phyloP scores from a whole-genome alignment of 2,113 vertebrate species.

The Burhinus bistriatus region DNA sequence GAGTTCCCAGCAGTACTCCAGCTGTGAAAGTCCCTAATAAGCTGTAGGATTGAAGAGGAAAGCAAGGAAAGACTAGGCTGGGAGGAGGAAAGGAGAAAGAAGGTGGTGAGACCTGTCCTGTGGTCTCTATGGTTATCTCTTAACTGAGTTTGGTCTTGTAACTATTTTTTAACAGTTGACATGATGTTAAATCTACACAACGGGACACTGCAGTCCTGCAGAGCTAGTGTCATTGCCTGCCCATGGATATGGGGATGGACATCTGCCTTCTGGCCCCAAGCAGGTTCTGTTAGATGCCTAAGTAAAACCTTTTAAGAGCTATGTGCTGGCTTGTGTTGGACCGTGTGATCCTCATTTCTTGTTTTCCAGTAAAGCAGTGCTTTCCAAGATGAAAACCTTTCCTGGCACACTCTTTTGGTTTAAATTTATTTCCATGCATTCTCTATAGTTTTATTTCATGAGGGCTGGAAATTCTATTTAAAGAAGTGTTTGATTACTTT shows the following conservation, averaged over 20 bases:
- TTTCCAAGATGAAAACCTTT: not conserved
- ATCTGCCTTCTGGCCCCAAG: not conserved
- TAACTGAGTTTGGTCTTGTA: not conserved
- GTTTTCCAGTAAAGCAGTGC: not conserved
- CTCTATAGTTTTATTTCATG: not conserved
- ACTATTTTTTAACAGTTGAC: not conserved
- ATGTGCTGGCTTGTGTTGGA: not conserved
- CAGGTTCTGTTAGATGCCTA: not conserved
- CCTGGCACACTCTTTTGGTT: not conserved
- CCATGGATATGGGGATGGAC: not conserved
- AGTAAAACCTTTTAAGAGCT: not conserved
- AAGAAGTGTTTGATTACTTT: not conserved
- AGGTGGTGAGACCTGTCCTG: not conserved
- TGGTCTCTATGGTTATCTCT: not conserved
- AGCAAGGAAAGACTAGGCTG: not conserved
- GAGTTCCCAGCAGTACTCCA: not conserved
- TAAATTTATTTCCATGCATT: not conserved
- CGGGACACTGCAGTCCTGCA: not conserved
- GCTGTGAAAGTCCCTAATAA: not conserved
- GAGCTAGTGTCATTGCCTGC: not conserved
- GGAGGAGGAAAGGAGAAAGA: not conserved
- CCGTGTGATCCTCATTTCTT: not conserved
- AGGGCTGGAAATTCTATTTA: not conserved
- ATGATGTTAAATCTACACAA: not conserved
- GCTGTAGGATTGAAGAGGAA: not conserved